phyloP scores from a whole-genome alignment of 2,113 vertebrate species.

The Vulpes ferrilata region DNA sequence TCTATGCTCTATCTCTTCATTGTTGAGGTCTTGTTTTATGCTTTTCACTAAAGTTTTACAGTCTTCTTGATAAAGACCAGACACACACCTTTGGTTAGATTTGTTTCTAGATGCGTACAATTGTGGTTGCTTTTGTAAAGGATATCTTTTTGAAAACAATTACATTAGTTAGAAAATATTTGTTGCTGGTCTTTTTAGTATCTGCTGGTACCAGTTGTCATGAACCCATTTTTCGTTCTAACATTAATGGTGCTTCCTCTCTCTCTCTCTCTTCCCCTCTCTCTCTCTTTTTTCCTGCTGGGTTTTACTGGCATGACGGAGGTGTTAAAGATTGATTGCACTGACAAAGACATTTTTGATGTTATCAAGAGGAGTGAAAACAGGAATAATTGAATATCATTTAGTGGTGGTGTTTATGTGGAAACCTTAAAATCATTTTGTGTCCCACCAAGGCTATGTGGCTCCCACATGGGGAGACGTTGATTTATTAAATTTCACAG shows the following conservation, averaged over 20 bases:
- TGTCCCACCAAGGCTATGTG: not conserved
- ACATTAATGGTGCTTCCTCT: not conserved
- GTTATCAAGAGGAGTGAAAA: constrained; percentile 12
- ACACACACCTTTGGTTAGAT: not conserved
- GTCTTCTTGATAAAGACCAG: constrained; percentile 40
- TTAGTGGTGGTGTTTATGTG: constrained; percentile 7
- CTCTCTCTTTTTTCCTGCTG: not conserved
- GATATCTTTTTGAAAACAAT: not conserved
- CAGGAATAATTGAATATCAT: constrained; percentile 23
- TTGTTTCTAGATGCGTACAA: constrained; percentile 14
- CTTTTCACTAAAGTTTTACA: constrained; percentile 43
- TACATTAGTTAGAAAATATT: constrained; percentile 55
- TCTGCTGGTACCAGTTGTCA: not conserved
- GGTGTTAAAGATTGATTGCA: not conserved
- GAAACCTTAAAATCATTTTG: constrained; percentile 36
- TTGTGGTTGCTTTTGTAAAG: constrained; percentile 40
- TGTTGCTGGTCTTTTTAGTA: not conserved
- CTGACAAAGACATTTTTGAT: not conserved
- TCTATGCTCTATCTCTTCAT: not conserved
- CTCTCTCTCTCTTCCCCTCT: not conserved
- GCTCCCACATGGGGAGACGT: not conserved
- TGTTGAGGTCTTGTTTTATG: constrained; percentile 48
- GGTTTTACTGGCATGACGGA: not conserved
- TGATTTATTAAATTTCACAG: not conserved
- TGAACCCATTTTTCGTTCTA: constrained; percentile 42